Conservation (phyloP, 2,797 vertebrate species). For the Galagoides demidoff region DNA sequence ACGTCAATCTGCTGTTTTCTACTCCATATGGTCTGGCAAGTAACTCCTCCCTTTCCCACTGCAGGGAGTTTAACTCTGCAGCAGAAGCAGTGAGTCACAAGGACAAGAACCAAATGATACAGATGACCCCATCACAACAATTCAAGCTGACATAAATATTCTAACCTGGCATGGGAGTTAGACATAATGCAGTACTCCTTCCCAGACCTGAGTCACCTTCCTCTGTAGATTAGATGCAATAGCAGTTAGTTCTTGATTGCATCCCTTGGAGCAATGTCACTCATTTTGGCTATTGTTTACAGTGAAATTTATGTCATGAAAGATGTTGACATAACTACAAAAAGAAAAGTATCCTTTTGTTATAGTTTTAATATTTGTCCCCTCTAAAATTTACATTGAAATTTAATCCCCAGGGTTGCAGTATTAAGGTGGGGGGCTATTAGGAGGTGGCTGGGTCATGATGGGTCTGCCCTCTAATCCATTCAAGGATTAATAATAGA, state of each 20-base stretch:
- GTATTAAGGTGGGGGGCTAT: not conserved
- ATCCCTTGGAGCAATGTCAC: not conserved
- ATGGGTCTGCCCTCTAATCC: not conserved
- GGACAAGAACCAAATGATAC: constrained; percentile 63
- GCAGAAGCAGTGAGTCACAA: constrained; percentile 72
- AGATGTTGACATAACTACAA: not conserved
- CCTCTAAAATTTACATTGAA: not conserved
- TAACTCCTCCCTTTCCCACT: constrained; percentile 60
- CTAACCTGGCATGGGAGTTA: not conserved
- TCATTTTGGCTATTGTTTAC: constrained; percentile 19
- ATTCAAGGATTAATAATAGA: not conserved
- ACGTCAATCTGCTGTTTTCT: constrained; percentile 65
- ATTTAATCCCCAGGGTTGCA: not conserved
- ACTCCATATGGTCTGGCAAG: constrained; percentile 72
- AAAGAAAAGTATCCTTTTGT: not conserved
- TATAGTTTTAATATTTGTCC: not conserved
- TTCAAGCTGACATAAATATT: constrained; percentile 37
- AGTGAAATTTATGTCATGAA: constrained; percentile 2
- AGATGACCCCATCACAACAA: constrained; percentile 55
- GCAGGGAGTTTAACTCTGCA: constrained; percentile 57
- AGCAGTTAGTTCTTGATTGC: not conserved
- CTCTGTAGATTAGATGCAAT: not conserved
- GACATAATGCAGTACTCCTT: not conserved
- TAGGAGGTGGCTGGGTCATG: not conserved
- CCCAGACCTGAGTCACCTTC: constrained; percentile 41